Evolutionary conservation across 2,888 invertebrate genomes (phyloP), one percentile per base, ranked within the genome.

Genomic region (Sinodicranocentrus sp.): DNA sequence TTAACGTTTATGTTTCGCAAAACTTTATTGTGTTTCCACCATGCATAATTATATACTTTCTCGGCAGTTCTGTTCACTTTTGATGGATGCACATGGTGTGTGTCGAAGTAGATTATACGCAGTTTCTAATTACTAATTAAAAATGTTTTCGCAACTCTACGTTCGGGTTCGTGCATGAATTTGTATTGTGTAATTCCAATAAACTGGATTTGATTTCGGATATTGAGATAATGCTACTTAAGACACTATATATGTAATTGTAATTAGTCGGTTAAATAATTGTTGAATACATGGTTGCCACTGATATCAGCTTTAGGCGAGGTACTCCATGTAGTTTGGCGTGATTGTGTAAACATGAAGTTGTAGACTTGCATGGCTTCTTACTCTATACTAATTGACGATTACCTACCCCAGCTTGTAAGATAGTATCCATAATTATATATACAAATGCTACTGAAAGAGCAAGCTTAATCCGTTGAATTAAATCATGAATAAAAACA

Each of bases 1-100:
- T 23, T 67, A 8, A 19, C 68, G 43, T 57, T 73, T 73, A 44
- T 61, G 71, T 77, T 23, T 77, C 57, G n/a, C 39, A 77, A 77
- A 33, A 77, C 75, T 75, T 75, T 44, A 61, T 23, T 63, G 52
- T 63, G 61, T 43, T n/a, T n/a, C n/a, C n/a, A n/a, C n/a, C n/a
- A n/a, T 15, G 2, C 65, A 19, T 33, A 63, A 43, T 52, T 43
- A 73, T 61, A 73, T 61, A 73, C 44, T 73, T 73, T 75, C 75
- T 75, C 52, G 63, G 43, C 59, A 43, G 19, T 73, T 48, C n/a
- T 48, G 17, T 48, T 5, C n/a, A 26, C 21, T 57, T 15, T 26
- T 52, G 5, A 70, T 10, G 21, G 44, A 19, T 26, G 15, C 44
- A 19, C 28, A n/a, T n/a, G n/a, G n/a, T 13, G n/a, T 72, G 57